phyloP scores from a whole-genome alignment of 1,140 invertebrate genomes.

The Nomia melanderi region DNA sequence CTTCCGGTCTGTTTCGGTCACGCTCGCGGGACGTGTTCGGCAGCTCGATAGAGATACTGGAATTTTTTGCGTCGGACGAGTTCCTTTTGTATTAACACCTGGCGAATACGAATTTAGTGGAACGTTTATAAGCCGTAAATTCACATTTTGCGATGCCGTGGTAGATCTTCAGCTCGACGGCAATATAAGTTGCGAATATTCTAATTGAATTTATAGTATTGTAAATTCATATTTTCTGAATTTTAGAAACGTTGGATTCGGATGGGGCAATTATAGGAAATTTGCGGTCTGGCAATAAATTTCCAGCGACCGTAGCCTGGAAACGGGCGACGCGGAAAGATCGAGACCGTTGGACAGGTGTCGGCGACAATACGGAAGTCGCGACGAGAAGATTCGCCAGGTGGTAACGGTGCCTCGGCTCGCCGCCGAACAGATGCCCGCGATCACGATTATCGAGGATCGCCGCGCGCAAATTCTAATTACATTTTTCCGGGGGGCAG shows the following conservation, averaged over 20 bases:
- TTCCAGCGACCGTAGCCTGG: background rate
- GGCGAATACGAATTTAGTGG: too few relatives aligned
- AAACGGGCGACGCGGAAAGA: background rate
- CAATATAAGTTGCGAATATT: too few relatives aligned
- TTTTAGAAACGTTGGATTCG: background rate
- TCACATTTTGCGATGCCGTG: too few relatives aligned
- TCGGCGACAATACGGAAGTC: background rate
- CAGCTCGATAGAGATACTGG: too few relatives aligned
- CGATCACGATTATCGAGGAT: background rate
- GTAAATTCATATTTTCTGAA: too few relatives aligned
- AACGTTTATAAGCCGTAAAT: too few relatives aligned
- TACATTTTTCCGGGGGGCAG: background rate
- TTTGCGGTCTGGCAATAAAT: background rate
- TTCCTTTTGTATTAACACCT: too few relatives aligned
- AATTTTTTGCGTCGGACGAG: too few relatives aligned
- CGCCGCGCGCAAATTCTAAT: conserved; percentile 23
- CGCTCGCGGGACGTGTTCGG: background rate
- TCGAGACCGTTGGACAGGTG: background rate
- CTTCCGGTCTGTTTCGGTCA: background rate
- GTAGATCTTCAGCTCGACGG: too few relatives aligned
- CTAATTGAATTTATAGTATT: too few relatives aligned
- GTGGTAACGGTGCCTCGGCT: background rate
- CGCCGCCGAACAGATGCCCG: background rate
- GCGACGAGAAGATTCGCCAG: background rate
- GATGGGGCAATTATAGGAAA: background rate